These are phyloP conservation scores for Bombycilla garrulus DNA, from an alignment of 2,113 vertebrate species.

Conservation along the genomic window DNA sequence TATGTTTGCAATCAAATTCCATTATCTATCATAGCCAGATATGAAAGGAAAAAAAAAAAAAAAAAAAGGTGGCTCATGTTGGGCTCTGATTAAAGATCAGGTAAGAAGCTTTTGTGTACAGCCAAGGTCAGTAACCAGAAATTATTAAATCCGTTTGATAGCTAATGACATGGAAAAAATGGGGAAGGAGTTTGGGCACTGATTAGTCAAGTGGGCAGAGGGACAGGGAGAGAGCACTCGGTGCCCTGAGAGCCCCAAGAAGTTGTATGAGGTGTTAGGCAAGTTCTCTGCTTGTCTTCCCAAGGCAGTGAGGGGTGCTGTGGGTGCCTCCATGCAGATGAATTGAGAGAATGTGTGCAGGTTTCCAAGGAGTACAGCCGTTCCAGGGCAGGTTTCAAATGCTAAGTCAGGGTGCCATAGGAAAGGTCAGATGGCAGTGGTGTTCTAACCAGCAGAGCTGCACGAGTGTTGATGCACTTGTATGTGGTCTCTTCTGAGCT, in stretches of 20 bases:
- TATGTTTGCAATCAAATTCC: background rate
- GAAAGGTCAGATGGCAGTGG: background rate
- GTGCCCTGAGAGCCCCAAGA: background rate
- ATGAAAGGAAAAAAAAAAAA: background rate
- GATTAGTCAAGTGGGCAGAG: background rate
- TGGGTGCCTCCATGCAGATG: background rate
- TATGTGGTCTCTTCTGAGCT: background rate
- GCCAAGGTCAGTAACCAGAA: background rate
- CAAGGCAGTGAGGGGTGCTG: background rate
- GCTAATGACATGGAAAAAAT: background rate
- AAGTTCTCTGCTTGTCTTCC: background rate
- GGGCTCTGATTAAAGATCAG: background rate
- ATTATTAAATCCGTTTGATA: background rate
- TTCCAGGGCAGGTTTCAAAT: background rate
- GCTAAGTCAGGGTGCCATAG: background rate
- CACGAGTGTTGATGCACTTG: background rate
- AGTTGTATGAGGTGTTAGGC: background rate
- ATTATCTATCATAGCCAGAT: background rate
- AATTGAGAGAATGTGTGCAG: background rate
- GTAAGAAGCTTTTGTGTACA: background rate
- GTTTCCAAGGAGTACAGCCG: background rate
- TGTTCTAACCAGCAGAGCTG: background rate
- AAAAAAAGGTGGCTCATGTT: background rate
- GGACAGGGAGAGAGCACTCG: background rate
- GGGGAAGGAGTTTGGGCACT: background rate